Evolutionary conservation across 2,113 vertebrate genomes (phyloP).

Genomic region (Clinocottus analis): DNA sequence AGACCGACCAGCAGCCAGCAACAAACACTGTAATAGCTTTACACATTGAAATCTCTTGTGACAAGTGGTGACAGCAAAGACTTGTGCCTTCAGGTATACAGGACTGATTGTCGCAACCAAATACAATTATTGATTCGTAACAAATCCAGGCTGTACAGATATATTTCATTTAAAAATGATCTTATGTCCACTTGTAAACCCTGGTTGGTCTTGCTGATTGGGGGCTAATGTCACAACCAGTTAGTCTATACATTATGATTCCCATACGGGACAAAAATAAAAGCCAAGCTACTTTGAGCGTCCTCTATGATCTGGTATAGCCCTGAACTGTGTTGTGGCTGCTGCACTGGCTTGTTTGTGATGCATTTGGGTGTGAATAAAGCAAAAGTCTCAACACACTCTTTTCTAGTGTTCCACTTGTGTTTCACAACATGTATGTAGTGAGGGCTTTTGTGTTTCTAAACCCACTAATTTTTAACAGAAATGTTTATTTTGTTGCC

Average conservation of each 20-base stretch:
- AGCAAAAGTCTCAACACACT: not conserved
- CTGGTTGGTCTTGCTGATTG: not conserved
- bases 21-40: slow-evolving; percentile 62
- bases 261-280: not conserved
- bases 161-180: not conserved
- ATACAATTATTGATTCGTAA: slow-evolving; percentile 51
- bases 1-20: slow-evolving; percentile 49
- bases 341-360: not conserved
- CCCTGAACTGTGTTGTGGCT: not conserved
- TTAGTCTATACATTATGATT: slow-evolving; percentile 6
- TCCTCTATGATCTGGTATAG: not conserved
- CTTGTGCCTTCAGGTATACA: slow-evolving; percentile 54
- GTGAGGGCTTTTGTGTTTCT: not conserved
- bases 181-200: not conserved
- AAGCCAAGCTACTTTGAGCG: not conserved
- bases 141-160: slow-evolving; percentile 36
- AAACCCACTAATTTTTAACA: not conserved
- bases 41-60: slow-evolving; percentile 56
- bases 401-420: not conserved
- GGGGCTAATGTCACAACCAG: not conserved
- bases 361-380: not conserved
- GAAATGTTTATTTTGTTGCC: not conserved
- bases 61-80: slow-evolving; percentile 56
- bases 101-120: slow-evolving; percentile 33
- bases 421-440: not conserved